Conservation (phyloP, 2,797 vertebrate species). For the Fringilla coelebs region DNA sequence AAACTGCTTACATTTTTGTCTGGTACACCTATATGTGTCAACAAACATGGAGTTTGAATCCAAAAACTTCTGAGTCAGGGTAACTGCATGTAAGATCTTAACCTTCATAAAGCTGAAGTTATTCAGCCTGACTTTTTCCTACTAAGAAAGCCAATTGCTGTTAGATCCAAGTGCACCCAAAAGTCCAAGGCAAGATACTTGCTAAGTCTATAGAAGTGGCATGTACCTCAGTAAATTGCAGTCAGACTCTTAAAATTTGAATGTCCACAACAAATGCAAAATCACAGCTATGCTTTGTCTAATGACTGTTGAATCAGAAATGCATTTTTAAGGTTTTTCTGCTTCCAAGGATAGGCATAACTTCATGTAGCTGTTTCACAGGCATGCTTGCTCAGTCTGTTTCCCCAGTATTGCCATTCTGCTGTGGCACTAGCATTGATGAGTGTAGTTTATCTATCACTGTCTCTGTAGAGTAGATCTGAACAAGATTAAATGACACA, state of each 20-base stretch:
- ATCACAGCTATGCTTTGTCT: neutral
- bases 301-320: neutral
- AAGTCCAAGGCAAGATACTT: neutral
- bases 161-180: neutral
- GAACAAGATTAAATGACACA: neutral
- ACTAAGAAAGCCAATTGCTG: neutral
- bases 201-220: neutral
- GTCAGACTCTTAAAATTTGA: neutral
- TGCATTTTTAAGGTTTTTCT: neutral
- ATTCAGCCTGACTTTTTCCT: neutral
- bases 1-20: neutral
- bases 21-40: neutral
- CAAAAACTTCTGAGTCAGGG: neutral
- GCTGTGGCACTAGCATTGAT: neutral
- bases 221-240: neutral
- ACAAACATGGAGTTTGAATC: neutral
- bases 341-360: neutral
- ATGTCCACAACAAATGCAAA: neutral
- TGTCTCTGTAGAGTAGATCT: neutral
- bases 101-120: neutral
- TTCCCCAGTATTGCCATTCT: fast-evolving
- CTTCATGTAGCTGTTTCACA: neutral
- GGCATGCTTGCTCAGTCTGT: neutral
- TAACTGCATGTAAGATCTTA: neutral
- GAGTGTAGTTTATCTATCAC: neutral